Evolutionary conservation across 2,113 vertebrate species (phyloP), one percentile per base, ranked within the genome.

Genomic region (Gymnogyps californianus): DNA sequence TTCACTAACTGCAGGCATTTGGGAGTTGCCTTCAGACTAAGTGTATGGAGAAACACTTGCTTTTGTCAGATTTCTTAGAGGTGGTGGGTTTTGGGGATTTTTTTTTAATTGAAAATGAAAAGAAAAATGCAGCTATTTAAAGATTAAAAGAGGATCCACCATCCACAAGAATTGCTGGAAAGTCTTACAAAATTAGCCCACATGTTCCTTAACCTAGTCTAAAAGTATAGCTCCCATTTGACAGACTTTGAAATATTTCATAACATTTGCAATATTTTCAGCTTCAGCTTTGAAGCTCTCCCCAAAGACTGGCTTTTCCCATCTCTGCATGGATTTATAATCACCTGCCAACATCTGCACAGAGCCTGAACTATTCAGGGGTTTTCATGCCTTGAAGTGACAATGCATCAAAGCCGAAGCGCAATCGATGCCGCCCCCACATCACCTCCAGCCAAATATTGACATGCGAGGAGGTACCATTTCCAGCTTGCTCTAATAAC

Each of bases 251-350:
- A 94, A 86, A 94, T 85, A 49, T 83, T 83, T 94, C 75, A 46
- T 34, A 93, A 87, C 84, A 69, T 83, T 90, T 66, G 70, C 61
- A 55, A 54, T 49, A 40, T 80, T 79, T 90, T 91, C 92, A 42
- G 82, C 34, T 32, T n/a, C 78, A 29, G 87, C 95, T 96, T 74
- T 83, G 90, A 91, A 96, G 78, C 78, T 92, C 29, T 95, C 90
- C 93, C 93, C 71, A 70, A 83, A 90, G 92, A 69, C 88, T 28
- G 82, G 11, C 20, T 82, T 94, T 75, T 65, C 46, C 93, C 3
- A 4, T 90, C 82, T 80, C 92, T 69, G 62, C 44, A 1, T 19
- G 76, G 88, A 90, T 94, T 96, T 96, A 90, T 83, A 89, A 95
- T 93, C 95, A 92, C 93, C 90, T 95, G 95, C 62, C 95, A 94